phyloP scores from a whole-genome alignment of 2,888 invertebrate species.

The Perithous albicinctus region DNA sequence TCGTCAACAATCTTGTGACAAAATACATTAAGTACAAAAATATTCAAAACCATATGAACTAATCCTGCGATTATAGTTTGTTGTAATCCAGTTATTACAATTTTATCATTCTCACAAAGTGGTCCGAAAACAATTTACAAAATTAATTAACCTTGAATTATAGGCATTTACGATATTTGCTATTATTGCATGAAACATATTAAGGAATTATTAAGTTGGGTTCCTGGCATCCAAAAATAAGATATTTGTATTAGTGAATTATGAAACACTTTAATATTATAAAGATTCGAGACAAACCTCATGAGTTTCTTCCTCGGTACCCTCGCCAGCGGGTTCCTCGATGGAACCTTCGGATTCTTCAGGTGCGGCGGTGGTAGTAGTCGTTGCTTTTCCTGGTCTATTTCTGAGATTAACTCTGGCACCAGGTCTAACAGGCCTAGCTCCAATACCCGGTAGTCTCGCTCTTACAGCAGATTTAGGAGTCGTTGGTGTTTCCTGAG shows the following conservation, averaged over 20 bases:
- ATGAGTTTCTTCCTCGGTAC: conserved; percentile 83
- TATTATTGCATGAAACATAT: too few species aligned
- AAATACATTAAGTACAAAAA: neutral
- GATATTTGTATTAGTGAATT: neutral
- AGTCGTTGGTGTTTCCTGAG: conserved; percentile 56
- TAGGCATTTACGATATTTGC: neutral
- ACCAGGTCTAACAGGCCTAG: conserved; percentile 87
- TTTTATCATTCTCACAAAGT: neutral
- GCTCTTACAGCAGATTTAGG: conserved; percentile 71
- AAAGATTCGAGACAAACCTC: conserved; percentile 75
- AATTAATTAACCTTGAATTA: neutral
- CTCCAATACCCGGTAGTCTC: conserved; percentile 82
- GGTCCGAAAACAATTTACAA: neutral
- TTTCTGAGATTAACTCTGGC: conserved; percentile 88
- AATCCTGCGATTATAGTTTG: neutral
- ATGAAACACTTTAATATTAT: neutral
- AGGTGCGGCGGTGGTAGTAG: conserved; percentile 84
- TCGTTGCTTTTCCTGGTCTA: conserved; percentile 84
- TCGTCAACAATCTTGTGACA: conserved; percentile 18
- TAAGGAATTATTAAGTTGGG: too few species aligned
- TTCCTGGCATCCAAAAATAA: too few species aligned
- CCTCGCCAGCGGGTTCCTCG: conserved; percentile 82
- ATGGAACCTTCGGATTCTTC: conserved; percentile 73
- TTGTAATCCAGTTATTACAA: neutral
- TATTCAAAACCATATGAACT: neutral